Conservation (phyloP, 2,113 vertebrate species). For the Atherinomorus stipes region DNA sequence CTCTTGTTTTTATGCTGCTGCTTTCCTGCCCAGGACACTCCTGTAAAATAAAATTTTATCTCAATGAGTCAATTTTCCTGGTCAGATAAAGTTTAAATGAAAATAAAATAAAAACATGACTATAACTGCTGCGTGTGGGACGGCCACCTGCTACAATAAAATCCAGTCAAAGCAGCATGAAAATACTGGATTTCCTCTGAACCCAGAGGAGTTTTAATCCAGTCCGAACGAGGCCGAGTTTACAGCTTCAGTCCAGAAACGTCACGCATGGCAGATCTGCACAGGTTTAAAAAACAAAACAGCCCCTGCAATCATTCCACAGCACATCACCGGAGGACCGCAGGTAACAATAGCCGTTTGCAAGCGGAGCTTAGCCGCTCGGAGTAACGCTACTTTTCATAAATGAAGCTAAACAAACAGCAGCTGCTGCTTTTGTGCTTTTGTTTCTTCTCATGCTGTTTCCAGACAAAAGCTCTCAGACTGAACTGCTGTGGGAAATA, state of each 20-base stretch:
- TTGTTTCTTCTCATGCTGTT: not conserved
- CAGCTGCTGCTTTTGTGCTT: not conserved
- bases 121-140: not conserved
- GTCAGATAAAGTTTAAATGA: too few relatives aligned
- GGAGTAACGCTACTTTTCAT: conserved; percentile 16
- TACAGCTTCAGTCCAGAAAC: conserved; percentile 35
- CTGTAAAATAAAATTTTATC: too few relatives aligned
- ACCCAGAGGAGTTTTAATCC: conserved; percentile 40
- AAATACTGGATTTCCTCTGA: conserved; percentile 11
- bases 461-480: not conserved
- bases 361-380: conserved; percentile 16
- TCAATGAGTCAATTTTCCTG: too few relatives aligned
- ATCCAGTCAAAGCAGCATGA: conserved; percentile 19
- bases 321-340: conserved; percentile 19
- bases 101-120: too few relatives aligned
- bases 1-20: too few relatives aligned
- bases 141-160: conserved; percentile 3
- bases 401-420: conserved; percentile 11
- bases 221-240: conserved; percentile 4
- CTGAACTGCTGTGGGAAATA: not conserved
- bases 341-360: conserved; percentile 25
- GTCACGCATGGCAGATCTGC: conserved; percentile 31
- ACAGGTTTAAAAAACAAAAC: conserved; percentile 30
- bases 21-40: too few relatives aligned
- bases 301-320: conserved; percentile 23